Percentiles rank a stretch among this genome's conserved stretches.
Conservation (phyloP, 2,113 vertebrate species). For the Anoura caudifer region DNA sequence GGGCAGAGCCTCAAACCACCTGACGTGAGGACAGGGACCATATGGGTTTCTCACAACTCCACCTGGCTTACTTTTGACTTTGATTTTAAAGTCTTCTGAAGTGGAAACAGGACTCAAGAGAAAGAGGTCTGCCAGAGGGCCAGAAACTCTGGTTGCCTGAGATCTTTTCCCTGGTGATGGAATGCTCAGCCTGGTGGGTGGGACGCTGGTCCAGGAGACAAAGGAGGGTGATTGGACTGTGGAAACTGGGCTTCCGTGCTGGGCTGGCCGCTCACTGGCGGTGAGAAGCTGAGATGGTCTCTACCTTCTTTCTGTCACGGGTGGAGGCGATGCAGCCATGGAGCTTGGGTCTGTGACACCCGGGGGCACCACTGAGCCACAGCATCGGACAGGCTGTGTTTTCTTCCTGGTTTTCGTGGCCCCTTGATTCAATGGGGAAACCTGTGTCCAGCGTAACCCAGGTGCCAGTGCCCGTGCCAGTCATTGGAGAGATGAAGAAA, state of each 20-base stretch:
- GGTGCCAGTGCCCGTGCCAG: no score
- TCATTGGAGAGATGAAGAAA: background rate
- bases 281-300: background rate
- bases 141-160: background rate
- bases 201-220: background rate
- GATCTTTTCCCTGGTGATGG: background rate
- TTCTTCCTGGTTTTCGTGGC: background rate
- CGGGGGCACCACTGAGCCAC: background rate
- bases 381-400: accelerated
- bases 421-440: background rate
- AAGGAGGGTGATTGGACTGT: background rate
- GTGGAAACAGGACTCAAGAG: constrained; percentile 6
- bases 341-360: background rate
- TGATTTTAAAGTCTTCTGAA: constrained; percentile 28
- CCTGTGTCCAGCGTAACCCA: background rate
- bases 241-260: background rate
- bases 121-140: background rate
- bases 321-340: background rate
- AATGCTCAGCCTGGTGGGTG: background rate
- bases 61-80: constrained; percentile 59
- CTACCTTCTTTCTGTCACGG: background rate
- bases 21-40: constrained; percentile 50
- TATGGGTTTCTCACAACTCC: constrained; percentile 36
- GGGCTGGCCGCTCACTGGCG: background rate
- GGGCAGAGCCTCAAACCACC: constrained; percentile 57